Evolutionary conservation across 1,140 invertebrate genomes (phyloP).

Genomic region (Aporrectodea caliginosa): DNA sequence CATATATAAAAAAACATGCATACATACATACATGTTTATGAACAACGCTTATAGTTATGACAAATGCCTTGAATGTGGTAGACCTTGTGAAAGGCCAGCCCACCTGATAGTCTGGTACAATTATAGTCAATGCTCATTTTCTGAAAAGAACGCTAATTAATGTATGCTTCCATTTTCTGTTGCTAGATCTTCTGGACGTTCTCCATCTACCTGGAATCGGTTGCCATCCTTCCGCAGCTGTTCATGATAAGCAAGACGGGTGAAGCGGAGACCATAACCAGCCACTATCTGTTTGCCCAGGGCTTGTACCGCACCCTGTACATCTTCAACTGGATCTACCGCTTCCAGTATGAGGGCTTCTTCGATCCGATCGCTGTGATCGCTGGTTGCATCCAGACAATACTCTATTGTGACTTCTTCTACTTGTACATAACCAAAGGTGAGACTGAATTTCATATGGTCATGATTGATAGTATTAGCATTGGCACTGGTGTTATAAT

Average conservation of each 20-base stretch:
- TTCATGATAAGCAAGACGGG: slow-evolving; percentile 99
- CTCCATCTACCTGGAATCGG: slow-evolving; percentile 97
- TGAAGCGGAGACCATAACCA: slow-evolving; percentile 98
- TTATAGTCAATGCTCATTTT: slow-evolving; percentile 7
- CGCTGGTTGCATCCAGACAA: slow-evolving; percentile 20
- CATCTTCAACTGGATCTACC: slow-evolving; percentile 97
- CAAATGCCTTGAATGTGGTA: slow-evolving; percentile 12
- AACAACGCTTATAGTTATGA: neutral
- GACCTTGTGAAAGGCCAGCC: neutral
- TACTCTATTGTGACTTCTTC: slow-evolving; percentile 29
- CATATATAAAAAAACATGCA: neutral
- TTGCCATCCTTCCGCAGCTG: slow-evolving; percentile 96
- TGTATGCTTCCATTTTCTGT: slow-evolving; percentile 26
- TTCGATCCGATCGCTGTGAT: slow-evolving; percentile 21
- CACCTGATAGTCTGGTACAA: neutral
- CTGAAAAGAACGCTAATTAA: neutral
- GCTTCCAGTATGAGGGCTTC: slow-evolving; percentile 51
- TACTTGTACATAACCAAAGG: slow-evolving; percentile 28
- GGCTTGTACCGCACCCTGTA: slow-evolving; percentile 94
- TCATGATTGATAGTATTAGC: slow-evolving; percentile 9
- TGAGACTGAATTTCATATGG: slow-evolving; percentile 43
- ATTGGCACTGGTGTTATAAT: no score
- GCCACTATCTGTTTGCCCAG: slow-evolving; percentile 96
- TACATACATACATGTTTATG: neutral
- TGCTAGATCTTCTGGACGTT: slow-evolving; percentile 81